Evolutionary conservation across 2,113 vertebrate genomes (phyloP).

Genomic region (Triplophysa tibetana): DNA sequence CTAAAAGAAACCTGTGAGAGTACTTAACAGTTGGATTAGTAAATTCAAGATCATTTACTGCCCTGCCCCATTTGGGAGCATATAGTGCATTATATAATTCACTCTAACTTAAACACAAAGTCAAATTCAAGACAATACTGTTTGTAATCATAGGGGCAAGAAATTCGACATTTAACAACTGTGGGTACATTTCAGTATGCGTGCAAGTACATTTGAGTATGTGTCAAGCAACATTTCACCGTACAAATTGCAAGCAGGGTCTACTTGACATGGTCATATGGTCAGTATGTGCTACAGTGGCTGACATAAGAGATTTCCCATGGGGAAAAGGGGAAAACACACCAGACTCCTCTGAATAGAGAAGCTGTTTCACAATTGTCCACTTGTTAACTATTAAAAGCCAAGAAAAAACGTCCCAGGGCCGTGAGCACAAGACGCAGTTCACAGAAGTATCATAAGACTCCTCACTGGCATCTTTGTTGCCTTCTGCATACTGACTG

Average conservation of each 20-base stretch:
- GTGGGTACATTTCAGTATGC: conserved; percentile 38
- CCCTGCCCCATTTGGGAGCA: neutral
- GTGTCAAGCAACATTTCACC: neutral
- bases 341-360: conserved; percentile 59
- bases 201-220: neutral
- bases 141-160: neutral
- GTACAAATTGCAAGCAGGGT: conserved; percentile 1
- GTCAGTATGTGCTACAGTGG: conserved; percentile 67
- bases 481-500: conserved; percentile 47
- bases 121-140: neutral
- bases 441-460: conserved; percentile 64
- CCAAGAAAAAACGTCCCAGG: conserved; percentile 28
- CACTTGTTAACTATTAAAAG: conserved; percentile 18
- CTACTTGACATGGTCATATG: conserved; percentile 52
- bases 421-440: conserved; percentile 51
- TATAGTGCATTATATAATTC: conserved; percentile 2
- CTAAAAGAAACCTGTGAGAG: neutral
- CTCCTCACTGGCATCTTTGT: conserved; percentile 64
- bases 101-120: neutral
- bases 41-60: conserved; percentile 8
- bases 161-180: conserved; percentile 19
- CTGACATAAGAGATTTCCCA: conserved; percentile 70
- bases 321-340: conserved; percentile 70
- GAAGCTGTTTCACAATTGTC: conserved; percentile 64
- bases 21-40: conserved; percentile 12